Evolutionary conservation across 2,888 invertebrate species (phyloP).

Genomic region (Agrochola lota): DNA sequence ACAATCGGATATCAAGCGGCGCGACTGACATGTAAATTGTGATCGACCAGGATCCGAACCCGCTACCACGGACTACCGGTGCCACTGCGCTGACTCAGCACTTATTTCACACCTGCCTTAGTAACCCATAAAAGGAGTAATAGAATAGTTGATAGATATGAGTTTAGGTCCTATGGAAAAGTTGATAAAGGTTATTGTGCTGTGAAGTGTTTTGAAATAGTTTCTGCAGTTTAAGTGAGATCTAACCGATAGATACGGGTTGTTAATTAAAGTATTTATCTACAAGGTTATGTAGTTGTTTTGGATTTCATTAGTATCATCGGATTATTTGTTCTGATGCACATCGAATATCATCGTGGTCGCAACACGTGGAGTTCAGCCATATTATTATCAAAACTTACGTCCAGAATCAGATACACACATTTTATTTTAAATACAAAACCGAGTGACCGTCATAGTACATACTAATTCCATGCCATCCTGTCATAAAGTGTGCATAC

Average conservation of each 20-base stretch:
- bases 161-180: conserved; percentile 40
- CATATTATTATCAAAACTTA: neutral
- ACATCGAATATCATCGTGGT: neutral
- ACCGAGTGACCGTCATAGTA: no score
- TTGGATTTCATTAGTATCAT: conserved; percentile 16
- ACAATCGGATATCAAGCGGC: conserved; percentile 89
- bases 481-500: neutral
- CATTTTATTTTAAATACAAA: neutral
- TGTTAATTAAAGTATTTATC: conserved; percentile 79
- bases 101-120: conserved; percentile 85
- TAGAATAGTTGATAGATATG: neutral
- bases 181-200: conserved; percentile 28
- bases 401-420: neutral
- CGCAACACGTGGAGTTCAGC: neutral
- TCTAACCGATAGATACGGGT: conserved; percentile 74
- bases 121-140: conserved; percentile 50
- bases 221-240: conserved; percentile 45
- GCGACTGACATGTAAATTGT: conserved; percentile 90
- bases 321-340: conserved; percentile 1
- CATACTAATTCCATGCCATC: no score
- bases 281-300: conserved; percentile 66
- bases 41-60: conserved; percentile 85
- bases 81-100: conserved; percentile 89
- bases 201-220: conserved; percentile 3
- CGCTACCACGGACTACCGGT: conserved; percentile 89